phyloP scores from a whole-genome alignment of 2,888 invertebrate genomes.

The Plebejus anna region DNA sequence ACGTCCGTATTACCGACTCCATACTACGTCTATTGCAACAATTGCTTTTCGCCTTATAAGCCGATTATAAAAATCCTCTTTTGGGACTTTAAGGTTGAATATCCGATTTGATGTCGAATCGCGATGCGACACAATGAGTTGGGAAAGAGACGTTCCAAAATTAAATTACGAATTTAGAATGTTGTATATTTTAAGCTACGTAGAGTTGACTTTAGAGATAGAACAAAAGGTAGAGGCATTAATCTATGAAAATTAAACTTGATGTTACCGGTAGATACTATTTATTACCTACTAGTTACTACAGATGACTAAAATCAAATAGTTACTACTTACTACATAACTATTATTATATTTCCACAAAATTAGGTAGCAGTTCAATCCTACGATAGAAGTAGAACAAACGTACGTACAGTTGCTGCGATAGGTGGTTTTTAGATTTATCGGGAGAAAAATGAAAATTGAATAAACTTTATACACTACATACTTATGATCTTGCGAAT shows the following conservation, averaged over 20 bases:
- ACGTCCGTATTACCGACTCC: background rate
- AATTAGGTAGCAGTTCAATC: too few relatives aligned
- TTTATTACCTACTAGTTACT: too few relatives aligned
- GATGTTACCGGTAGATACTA: too few relatives aligned
- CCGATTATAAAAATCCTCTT: conserved; percentile 18
- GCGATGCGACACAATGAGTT: background rate
- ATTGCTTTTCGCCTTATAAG: conserved; percentile 19
- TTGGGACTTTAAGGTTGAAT: conserved; percentile 12
- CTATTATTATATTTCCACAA: too few relatives aligned
- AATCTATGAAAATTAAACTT: too few relatives aligned
- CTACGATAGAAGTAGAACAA: too few relatives aligned
- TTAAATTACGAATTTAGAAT: background rate
- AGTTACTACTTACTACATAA: too few relatives aligned
- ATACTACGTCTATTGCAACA: conserved; percentile 7
- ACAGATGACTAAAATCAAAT: too few relatives aligned
- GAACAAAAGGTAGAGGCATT: background rate
- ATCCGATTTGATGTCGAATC: conserved; percentile 10
- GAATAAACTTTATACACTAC: background rate
- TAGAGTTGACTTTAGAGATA: background rate
- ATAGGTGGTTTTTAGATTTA: too few relatives aligned
- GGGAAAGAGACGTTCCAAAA: background rate
- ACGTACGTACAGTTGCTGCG: too few relatives aligned
- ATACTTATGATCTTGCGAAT: too few relatives aligned
- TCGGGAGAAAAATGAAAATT: background rate
- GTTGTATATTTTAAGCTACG: background rate